A percentile compares a stretch with the other conserved stretches of the same genome.
Conservation (phyloP, 1,140 invertebrate species). For the Drosophila sechellia region DNA sequence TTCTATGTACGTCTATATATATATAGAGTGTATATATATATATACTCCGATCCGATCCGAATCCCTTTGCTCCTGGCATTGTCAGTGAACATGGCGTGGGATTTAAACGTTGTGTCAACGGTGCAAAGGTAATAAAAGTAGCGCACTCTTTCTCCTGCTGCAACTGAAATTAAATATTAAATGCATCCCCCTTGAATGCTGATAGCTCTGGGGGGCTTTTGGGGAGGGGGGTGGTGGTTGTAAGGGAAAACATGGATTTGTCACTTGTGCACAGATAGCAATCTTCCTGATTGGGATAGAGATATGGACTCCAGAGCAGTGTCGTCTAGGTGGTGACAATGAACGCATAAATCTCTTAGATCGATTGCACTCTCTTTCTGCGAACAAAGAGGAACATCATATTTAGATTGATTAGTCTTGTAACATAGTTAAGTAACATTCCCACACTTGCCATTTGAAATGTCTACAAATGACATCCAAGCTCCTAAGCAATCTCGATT, state of each 20-base stretch:
- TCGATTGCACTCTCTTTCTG: background rate
- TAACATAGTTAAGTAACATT: background rate
- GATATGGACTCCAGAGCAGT: slow-evolving; percentile 5
- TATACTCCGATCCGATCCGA: slow-evolving; percentile 24
- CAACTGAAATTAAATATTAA: slow-evolving; percentile 75
- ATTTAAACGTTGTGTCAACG: slow-evolving; percentile 68
- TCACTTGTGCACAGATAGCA: slow-evolving; percentile 22
- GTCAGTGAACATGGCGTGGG: slow-evolving; percentile 67
- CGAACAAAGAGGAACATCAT: background rate
- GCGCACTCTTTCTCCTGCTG: slow-evolving; percentile 41
- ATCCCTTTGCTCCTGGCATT: slow-evolving; percentile 51
- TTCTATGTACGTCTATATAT: background rate
- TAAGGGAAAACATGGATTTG: slow-evolving; percentile 33
- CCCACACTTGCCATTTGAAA: slow-evolving; percentile 2
- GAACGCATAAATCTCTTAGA: slow-evolving; percentile 6
- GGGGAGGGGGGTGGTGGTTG: background rate
- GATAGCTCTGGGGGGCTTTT: slow-evolving; percentile 35
- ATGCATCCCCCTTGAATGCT: slow-evolving; percentile 59
- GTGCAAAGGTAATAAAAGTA: slow-evolving; percentile 78
- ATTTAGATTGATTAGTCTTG: background rate
- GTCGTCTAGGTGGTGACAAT: background rate
- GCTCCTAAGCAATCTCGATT: background rate
- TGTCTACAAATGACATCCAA: background rate
- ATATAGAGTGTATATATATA: slow-evolving; percentile 5
- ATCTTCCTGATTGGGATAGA: slow-evolving; percentile 33